These are phyloP conservation scores for Galeruca laticollis DNA, from an alignment of 2,888 invertebrate genomes.

Conservation along the genomic window DNA sequence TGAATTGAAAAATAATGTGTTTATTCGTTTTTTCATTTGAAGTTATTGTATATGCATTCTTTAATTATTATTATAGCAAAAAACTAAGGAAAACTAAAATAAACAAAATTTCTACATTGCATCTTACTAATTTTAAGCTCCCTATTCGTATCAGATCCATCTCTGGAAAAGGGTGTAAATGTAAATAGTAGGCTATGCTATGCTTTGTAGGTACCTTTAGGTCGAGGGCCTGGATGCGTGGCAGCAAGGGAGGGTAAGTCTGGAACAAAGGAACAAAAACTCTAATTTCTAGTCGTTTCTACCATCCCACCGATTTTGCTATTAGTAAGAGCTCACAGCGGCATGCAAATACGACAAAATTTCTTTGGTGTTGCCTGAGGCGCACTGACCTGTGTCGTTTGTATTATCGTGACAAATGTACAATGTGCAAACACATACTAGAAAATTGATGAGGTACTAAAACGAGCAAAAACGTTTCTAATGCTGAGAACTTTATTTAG, in stretches of 20 bases:
- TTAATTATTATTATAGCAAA: neutral
- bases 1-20: too few relatives aligned
- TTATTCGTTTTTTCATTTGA: too few relatives aligned
- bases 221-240: constrained; percentile 64
- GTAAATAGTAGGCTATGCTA: constrained; percentile 24
- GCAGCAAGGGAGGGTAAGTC: constrained; percentile 65
- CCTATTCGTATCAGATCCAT: constrained; percentile 23
- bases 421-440: neutral
- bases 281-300: constrained; percentile 61
- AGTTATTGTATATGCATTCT: neutral
- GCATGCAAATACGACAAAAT: constrained; percentile 53
- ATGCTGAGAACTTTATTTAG: too few relatives aligned
- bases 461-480: neutral
- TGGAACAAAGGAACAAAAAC: constrained; percentile 65
- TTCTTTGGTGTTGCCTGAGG: constrained; percentile 29
- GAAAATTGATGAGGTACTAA: neutral
- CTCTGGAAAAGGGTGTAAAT: constrained; percentile 33
- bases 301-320: constrained; percentile 54
- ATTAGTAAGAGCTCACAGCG: constrained; percentile 51
- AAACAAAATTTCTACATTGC: neutral
- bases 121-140: constrained; percentile 27
- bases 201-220: constrained; percentile 61
- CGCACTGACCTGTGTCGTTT: constrained; percentile 9
- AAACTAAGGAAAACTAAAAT: neutral
- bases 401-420: constrained; percentile 6